phyloP scores from a whole-genome alignment of 2,888 invertebrate species.

The Acrocyrtus sp. region DNA sequence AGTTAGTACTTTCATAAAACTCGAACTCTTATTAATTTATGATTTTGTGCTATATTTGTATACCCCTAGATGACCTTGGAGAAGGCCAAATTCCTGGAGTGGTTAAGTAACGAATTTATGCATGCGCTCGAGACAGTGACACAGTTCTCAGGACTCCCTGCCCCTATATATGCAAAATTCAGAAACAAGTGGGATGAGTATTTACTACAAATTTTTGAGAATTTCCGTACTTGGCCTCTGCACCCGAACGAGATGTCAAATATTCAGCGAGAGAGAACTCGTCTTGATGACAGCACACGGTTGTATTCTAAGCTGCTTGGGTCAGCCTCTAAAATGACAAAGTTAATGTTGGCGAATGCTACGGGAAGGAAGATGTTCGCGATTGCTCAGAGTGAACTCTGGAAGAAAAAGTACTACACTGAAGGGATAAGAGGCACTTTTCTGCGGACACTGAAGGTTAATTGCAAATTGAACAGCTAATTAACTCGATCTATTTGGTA shows the following conservation, averaged over 20 bases:
- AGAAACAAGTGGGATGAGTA: not conserved
- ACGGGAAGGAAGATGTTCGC: too few relatives aligned
- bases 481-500: too few relatives aligned
- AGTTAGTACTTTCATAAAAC: not conserved
- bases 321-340: too few relatives aligned
- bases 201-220: not conserved
- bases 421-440: not conserved
- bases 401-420: not conserved
- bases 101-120: slow-evolving; percentile 22
- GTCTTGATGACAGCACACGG: too few relatives aligned
- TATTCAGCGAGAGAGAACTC: too few relatives aligned
- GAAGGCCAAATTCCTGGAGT: slow-evolving; percentile 28
- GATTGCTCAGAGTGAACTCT: slow-evolving; percentile 3
- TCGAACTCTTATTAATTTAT: not conserved
- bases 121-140: too few relatives aligned
- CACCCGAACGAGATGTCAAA: slow-evolving; percentile 43
- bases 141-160: not conserved
- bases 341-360: too few relatives aligned
- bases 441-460: not conserved
- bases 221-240: slow-evolving; percentile 32
- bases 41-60: too few relatives aligned
- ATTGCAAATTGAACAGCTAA: too few relatives aligned
- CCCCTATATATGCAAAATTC: too few relatives aligned
- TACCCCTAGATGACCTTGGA: slow-evolving; percentile 33
- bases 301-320: too few relatives aligned